A percentile compares a stretch with the other conserved stretches of the same genome.
Evolutionary conservation across 1,140 invertebrate genomes (phyloP).

Genomic region (Drosophila pseudoobscura): DNA sequence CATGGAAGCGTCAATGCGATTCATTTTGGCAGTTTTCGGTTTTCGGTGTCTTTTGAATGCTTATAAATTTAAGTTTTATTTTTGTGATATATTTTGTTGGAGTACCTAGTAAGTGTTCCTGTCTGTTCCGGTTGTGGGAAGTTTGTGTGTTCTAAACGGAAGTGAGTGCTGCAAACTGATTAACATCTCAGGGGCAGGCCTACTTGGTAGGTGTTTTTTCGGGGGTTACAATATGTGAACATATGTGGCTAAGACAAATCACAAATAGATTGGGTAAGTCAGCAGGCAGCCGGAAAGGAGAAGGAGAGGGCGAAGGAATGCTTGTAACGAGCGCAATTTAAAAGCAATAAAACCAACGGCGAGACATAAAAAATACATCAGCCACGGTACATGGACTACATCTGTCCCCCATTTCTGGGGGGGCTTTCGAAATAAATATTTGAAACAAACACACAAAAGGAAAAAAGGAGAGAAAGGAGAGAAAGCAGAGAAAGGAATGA

Average conservation of each 20-base stretch:
- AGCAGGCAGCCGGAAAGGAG: background rate
- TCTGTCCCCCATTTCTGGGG: constrained; percentile 36
- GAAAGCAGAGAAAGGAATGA: constrained; percentile 10
- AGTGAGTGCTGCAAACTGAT: constrained; percentile 12
- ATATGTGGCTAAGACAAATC: constrained; percentile 33
- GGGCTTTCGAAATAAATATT: constrained; percentile 58
- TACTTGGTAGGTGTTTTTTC: constrained; percentile 7
- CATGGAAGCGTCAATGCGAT: constrained; percentile 72
- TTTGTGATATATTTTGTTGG: background rate
- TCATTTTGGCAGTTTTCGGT: constrained; percentile 44
- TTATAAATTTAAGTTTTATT: constrained; percentile 1
- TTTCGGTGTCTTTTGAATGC: background rate
- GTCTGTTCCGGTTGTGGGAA: too few species aligned
- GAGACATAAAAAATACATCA: constrained; percentile 78
- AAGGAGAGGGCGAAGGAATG: background rate
- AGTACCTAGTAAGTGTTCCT: background rate
- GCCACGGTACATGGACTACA: constrained; percentile 40
- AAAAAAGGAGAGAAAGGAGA: constrained; percentile 7
- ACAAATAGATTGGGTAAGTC: constrained; percentile 47
- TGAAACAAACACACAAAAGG: constrained; percentile 49
- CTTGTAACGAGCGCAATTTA: constrained; percentile 71
- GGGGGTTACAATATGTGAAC: too few species aligned
- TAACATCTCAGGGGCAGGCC: constrained; percentile 31
- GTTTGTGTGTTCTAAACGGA: background rate
- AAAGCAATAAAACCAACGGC: constrained; percentile 68